Percentiles rank a stretch among this genome's conserved stretches.
These are phyloP conservation scores for Cyclargus thomasi DNA, from an alignment of 1,140 invertebrate genomes.

Conservation along the genomic window DNA sequence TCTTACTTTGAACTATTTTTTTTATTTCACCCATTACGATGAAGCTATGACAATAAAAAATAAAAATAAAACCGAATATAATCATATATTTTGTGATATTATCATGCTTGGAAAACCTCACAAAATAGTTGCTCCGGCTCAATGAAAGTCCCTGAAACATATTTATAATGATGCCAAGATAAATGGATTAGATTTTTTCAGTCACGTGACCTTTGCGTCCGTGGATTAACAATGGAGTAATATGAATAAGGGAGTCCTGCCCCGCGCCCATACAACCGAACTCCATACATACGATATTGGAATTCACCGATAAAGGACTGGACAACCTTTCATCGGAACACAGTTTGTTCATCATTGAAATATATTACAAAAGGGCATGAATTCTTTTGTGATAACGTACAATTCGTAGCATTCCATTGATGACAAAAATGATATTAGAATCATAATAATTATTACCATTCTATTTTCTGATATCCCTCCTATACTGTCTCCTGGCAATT, in stretches of 20 bases:
- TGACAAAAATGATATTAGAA: neutral
- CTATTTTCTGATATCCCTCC: no score
- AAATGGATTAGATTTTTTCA: neutral
- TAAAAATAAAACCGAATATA: no score
- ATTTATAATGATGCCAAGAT: neutral
- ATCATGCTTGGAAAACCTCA: no score
- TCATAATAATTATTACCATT: neutral
- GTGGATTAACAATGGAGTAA: slow-evolving; percentile 6
- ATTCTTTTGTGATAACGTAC: neutral
- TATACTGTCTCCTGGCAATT: no score
- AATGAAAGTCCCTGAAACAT: neutral
- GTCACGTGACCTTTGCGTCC: neutral
- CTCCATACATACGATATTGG: slow-evolving; percentile 59
- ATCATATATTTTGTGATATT: no score
- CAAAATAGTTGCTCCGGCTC: no score
- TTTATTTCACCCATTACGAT: no score
- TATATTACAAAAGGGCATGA: slow-evolving; percentile 8
- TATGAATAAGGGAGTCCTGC: slow-evolving; percentile 22
- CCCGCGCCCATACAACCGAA: slow-evolving; percentile 31
- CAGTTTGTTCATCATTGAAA: slow-evolving; percentile 23
- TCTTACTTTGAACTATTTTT: no score
- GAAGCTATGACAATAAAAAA: no score
- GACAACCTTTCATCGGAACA: slow-evolving; percentile 50
- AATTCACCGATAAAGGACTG: slow-evolving; percentile 57
- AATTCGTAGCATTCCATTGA: neutral